Evolutionary conservation across 2,797 vertebrate species (phyloP).

Genomic region (Ctenopoma kingsleyae): DNA sequence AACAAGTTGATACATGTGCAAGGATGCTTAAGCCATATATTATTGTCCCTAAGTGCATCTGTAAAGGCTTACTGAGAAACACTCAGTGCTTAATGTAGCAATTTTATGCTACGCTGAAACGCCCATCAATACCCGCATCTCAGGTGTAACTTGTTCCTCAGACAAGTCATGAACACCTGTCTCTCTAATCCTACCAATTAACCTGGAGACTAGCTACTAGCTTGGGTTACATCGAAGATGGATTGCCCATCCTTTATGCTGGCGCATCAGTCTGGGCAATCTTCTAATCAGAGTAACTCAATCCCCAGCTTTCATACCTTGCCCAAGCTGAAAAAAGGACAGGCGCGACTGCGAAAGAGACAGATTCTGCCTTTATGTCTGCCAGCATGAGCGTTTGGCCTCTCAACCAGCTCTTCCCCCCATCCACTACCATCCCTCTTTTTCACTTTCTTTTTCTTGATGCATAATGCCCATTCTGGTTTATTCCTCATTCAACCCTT

Average conservation of each 20-base stretch:
- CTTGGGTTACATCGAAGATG: constrained; percentile 77
- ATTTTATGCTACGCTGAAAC: constrained; percentile 60
- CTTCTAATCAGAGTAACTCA: constrained; percentile 81
- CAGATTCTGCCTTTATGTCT: constrained; percentile 61
- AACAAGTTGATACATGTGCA: constrained; percentile 30
- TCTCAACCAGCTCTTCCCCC: constrained; percentile 30
- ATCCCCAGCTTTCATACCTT: constrained; percentile 64
- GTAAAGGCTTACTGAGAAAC: constrained; percentile 39
- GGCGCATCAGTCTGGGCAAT: constrained; percentile 77
- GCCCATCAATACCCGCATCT: constrained; percentile 66
- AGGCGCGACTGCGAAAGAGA: constrained; percentile 50
- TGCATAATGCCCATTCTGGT: constrained; percentile 48
- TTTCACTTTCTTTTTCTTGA: constrained; percentile 54
- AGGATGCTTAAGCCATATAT: constrained; percentile 27
- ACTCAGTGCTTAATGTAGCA: constrained; percentile 54
- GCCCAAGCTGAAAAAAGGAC: constrained; percentile 51
- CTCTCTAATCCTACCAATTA: constrained; percentile 83
- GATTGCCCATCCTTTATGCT: constrained; percentile 69
- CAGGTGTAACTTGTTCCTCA: constrained; percentile 60
- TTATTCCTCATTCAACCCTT: constrained; percentile 36
- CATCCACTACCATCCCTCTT: constrained; percentile 14
- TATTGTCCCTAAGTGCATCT: constrained; percentile 44
- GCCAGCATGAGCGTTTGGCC: constrained; percentile 48
- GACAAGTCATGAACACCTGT: constrained; percentile 80
- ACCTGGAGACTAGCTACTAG: constrained; percentile 68